Conservation (phyloP, 2,888 invertebrate species). For the Notocelia uddmanniana region DNA sequence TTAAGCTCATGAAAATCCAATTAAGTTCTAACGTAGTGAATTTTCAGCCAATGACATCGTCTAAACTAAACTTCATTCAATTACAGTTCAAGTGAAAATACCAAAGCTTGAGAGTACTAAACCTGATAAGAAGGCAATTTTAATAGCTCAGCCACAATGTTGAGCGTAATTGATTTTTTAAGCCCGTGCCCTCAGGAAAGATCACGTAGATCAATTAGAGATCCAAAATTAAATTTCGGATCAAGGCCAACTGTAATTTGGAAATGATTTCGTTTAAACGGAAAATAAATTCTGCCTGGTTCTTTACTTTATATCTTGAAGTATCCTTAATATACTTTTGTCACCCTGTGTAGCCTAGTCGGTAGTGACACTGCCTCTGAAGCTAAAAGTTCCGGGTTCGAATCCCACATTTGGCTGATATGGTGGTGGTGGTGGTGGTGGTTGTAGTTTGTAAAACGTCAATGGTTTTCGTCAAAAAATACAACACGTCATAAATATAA, state of each 20-base stretch:
- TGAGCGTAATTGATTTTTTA: constrained; percentile 25
- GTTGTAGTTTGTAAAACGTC: too few relatives aligned
- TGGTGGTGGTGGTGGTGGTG: too few relatives aligned
- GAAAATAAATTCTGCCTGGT: background rate
- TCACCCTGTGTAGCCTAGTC: too few relatives aligned
- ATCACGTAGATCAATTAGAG: constrained; percentile 15
- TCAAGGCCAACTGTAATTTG: background rate
- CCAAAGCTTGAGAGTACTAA: background rate
- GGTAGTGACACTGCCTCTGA: too few relatives aligned
- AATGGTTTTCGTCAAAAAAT: too few relatives aligned
- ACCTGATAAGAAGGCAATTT: constrained; percentile 19
- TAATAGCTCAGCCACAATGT: constrained; percentile 19
- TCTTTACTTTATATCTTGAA: background rate
- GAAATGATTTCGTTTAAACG: background rate
- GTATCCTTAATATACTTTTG: too few relatives aligned
- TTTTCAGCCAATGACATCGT: too few relatives aligned
- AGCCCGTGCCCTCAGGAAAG: background rate
- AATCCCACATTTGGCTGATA: too few relatives aligned
- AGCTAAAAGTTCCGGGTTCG: too few relatives aligned
- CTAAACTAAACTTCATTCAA: background rate
- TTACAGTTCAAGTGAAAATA: background rate
- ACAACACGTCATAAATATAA: too few relatives aligned
- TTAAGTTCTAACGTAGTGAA: too few relatives aligned
- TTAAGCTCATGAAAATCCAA: too few relatives aligned
- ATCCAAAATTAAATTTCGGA: background rate